Evolutionary conservation across 2,888 invertebrate species (phyloP).

Genomic region (Ophioninae sp.): DNA sequence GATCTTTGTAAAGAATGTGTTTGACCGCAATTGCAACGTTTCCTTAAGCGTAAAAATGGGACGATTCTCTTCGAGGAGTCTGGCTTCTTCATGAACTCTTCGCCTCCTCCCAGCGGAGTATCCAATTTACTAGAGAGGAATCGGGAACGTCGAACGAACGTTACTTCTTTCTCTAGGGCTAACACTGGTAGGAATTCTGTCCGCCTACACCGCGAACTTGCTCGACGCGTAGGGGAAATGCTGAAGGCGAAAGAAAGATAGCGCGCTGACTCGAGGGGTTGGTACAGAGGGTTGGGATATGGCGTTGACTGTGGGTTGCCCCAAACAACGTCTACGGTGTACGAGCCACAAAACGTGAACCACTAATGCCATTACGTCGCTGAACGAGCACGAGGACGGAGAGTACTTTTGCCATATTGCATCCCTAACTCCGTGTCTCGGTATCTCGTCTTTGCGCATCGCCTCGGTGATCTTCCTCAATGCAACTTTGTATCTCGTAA

Average conservation of each 20-base stretch:
- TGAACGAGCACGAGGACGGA: slow-evolving; percentile 43
- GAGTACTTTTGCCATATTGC: slow-evolving; percentile 44
- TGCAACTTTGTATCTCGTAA: slow-evolving; percentile 55
- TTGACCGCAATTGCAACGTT: slow-evolving; percentile 47
- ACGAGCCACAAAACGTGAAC: slow-evolving; percentile 64
- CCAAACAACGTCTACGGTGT: slow-evolving; percentile 53
- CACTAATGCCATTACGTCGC: slow-evolving; percentile 65
- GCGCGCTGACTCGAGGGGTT: slow-evolving; percentile 28
- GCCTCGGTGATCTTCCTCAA: slow-evolving; percentile 42
- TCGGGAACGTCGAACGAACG: slow-evolving; percentile 64
- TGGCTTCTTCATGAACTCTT: slow-evolving; percentile 45
- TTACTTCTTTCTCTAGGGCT: slow-evolving; percentile 62
- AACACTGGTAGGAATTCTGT: slow-evolving; percentile 7
- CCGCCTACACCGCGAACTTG: slow-evolving; percentile 13
- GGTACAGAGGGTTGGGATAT: slow-evolving; percentile 5
- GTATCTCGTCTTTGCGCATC: slow-evolving; percentile 22
- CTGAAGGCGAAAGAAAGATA: slow-evolving; percentile 43
- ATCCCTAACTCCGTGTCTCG: slow-evolving; percentile 13
- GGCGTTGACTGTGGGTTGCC: slow-evolving; percentile 24
- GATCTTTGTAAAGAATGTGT: slow-evolving; percentile 19
- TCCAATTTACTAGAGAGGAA: slow-evolving; percentile 68
- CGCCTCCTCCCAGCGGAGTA: slow-evolving; percentile 59
- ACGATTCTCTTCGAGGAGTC: slow-evolving; percentile 47
- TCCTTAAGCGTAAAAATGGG: slow-evolving; percentile 4
- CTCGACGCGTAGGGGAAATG: slow-evolving; percentile 5